phyloP scores from a whole-genome alignment of 2,113 vertebrate genomes.

The Protomyctophum bolini region DNA sequence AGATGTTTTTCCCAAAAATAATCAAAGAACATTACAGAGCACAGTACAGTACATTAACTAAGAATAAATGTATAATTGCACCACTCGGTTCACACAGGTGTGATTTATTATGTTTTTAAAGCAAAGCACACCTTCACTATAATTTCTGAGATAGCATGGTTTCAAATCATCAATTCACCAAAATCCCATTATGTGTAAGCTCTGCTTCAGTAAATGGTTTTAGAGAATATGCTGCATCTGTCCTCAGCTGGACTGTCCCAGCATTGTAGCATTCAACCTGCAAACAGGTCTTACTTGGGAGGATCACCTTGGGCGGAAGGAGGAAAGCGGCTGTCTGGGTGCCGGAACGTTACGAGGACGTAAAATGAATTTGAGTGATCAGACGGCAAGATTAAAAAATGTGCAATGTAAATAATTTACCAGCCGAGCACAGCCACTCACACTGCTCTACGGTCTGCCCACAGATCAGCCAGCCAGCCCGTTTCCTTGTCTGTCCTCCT shows the following conservation, averaged over 20 bases:
- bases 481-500: constrained; percentile 35
- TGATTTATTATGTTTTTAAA: background rate
- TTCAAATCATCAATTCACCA: no score
- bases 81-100: no score
- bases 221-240: constrained; percentile 37
- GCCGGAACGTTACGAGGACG: no score
- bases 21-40: no score
- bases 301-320: no score
- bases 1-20: no score
- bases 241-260: constrained; percentile 48
- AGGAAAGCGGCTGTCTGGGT: no score
- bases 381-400: background rate
- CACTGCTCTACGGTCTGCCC: background rate
- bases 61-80: no score
- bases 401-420: background rate
- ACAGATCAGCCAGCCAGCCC: constrained; percentile 21
- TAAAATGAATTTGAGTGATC: background rate
- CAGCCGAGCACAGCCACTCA: background rate
- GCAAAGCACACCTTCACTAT: background rate
- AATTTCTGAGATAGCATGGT: background rate
- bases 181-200: constrained; percentile 9
- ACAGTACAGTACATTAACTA: no score
- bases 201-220: constrained; percentile 30
- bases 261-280: constrained; percentile 48
- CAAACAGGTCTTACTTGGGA: no score